These are phyloP conservation scores for Chrosomus eos DNA, from an alignment of 2,797 vertebrate genomes.

Conservation along the genomic window DNA sequence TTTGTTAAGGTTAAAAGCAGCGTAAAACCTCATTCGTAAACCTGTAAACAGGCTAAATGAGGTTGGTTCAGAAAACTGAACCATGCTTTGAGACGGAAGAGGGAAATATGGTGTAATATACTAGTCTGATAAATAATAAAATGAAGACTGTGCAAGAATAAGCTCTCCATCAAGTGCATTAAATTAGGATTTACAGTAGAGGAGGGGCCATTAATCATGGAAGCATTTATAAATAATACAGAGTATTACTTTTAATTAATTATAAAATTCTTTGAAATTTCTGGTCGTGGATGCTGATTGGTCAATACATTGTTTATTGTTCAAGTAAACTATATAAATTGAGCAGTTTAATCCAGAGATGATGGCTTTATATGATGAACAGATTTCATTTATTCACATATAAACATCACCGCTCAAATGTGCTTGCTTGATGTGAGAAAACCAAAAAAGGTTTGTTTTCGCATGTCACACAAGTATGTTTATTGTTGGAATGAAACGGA, in stretches of 20 bases:
- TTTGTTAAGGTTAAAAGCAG: constrained; percentile 39
- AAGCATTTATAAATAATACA: background rate
- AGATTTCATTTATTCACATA: background rate
- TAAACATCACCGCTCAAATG: background rate
- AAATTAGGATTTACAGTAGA: background rate
- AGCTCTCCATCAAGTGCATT: background rate
- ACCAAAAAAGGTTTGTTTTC: background rate
- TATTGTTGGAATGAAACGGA: background rate
- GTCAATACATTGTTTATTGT: background rate
- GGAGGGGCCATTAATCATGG: background rate
- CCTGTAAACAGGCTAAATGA: constrained; percentile 74
- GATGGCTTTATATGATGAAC: background rate
- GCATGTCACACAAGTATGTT: background rate
- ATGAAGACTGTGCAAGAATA: background rate
- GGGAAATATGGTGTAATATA: constrained; percentile 73
- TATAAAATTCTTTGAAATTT: background rate
- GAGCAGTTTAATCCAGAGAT: background rate
- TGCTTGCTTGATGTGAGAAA: background rate
- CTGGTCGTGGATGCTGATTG: background rate
- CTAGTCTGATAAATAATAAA: background rate
- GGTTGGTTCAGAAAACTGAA: constrained; percentile 79
- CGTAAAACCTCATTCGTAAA: constrained; percentile 75
- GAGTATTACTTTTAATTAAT: background rate
- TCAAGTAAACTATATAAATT: background rate
- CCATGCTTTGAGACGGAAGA: constrained; percentile 74